Base-by-base conservation (phyloP, 2,113 vertebrate species). In the Nanger granti region DNA sequence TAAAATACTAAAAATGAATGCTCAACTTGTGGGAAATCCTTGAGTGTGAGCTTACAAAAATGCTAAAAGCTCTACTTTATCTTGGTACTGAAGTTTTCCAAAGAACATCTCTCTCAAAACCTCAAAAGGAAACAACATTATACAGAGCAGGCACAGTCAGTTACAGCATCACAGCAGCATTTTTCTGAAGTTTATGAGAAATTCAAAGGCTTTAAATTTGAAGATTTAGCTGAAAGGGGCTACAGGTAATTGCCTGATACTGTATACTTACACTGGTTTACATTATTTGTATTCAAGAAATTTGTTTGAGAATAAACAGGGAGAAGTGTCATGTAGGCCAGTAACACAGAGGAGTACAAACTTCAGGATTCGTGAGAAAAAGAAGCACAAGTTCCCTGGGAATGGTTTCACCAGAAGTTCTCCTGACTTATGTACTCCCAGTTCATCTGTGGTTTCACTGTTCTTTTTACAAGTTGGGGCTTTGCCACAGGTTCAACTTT, bases 41-140 rank as follows among this genome's bases (percentile, higher is more conserved):
- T 55, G 31, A 60, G 13, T 73, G 59, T 93, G 14, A 97, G 47
- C 49, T 95, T 97, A 95, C 3, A 12, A 96, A 87, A 87, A 60
- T 9, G 92, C 84, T 64, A 31, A 80, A 94, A 96, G 41, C 52
- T 98, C 85, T 94, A 89, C 93, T 94, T 52, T 44, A 57, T 7
- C 54, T 55, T 5, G 1, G 37, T 55, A 84, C 66, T 76, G 87
- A 91, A 49, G 69, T 47, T 93, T 84, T 96, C 14, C 64, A 94
- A 86, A 95, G 54, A 37, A 73, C 54, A 2, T 44, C n/a, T 6
- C 88, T 89, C 89, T 96, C 29, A 95, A 95, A 97, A 98, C 92
- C 91, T 96, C 64, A 91, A 96, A 96, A 96, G 79, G 80, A 98
- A 97, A 95, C 73, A 93, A 20, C 34, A 95, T 79, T 54, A 95